Percentiles rank a stretch among this genome's conserved stretches.
These are phyloP conservation scores for Collichthys lucidus DNA, from an alignment of 2,113 vertebrate species.

Conservation along the genomic window DNA sequence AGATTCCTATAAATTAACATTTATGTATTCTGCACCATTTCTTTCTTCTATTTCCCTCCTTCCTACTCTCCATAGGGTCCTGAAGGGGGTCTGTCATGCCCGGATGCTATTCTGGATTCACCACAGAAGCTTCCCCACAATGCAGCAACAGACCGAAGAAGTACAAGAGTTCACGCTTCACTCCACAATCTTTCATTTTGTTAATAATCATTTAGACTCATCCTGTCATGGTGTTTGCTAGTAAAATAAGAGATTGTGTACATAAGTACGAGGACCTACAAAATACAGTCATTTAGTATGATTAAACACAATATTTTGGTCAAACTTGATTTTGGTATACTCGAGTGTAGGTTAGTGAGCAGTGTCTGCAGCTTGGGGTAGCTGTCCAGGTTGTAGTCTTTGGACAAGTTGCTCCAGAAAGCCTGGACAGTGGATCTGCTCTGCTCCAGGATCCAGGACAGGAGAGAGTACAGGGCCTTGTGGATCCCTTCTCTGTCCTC, in stretches of 20 bases:
- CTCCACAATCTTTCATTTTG: too few relatives aligned
- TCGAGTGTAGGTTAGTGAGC: slow-evolving; percentile 80
- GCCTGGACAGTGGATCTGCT: slow-evolving; percentile 79
- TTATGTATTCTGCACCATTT: too few relatives aligned
- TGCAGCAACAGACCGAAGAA: too few relatives aligned
- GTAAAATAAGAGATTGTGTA: not conserved
- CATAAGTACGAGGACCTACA: not conserved
- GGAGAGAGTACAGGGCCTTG: slow-evolving; percentile 89
- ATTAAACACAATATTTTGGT: not conserved
- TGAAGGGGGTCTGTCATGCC: too few relatives aligned
- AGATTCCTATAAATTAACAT: too few relatives aligned
- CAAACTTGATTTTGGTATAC: slow-evolving; percentile 68
- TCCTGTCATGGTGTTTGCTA: too few relatives aligned
- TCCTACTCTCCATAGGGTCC: too few relatives aligned
- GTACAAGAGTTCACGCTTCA: too few relatives aligned
- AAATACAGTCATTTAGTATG: not conserved
- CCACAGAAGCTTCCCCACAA: too few relatives aligned
- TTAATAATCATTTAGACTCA: too few relatives aligned
- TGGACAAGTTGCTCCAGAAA: slow-evolving; percentile 93
- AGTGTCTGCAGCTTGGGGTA: slow-evolving; percentile 88
- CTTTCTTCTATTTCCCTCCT: too few relatives aligned
- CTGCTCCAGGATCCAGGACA: slow-evolving; percentile 91
- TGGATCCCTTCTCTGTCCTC: slow-evolving; percentile 89
- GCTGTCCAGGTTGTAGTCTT: slow-evolving; percentile 92
- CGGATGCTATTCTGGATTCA: too few relatives aligned